Percentiles rank a stretch among this genome's conserved stretches.
Evolutionary conservation across 2,113 vertebrate genomes (phyloP).

Genomic region (Naja naja): DNA sequence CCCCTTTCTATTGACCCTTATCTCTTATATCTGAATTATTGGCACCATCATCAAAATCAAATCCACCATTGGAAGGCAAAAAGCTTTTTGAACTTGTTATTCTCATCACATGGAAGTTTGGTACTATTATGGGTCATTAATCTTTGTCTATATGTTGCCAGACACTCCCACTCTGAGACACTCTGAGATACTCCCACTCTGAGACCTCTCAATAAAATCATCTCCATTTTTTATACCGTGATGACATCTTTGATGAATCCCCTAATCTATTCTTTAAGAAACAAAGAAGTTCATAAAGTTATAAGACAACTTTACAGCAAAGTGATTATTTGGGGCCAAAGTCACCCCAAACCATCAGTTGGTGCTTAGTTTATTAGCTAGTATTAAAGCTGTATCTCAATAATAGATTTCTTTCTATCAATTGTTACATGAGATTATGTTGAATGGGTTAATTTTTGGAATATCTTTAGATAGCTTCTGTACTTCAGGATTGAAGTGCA

Average conservation of each 20-base stretch:
- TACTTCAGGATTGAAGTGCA: too few relatives aligned
- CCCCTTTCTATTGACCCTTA: background rate
- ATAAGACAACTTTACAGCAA: background rate
- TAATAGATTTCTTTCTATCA: background rate
- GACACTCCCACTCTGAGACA: background rate
- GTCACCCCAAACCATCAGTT: background rate
- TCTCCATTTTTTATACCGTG: background rate
- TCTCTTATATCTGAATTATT: conserved; percentile 11
- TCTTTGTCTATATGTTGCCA: background rate
- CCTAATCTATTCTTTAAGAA: background rate
- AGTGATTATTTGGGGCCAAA: background rate
- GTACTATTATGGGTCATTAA: background rate
- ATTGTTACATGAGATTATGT: background rate
- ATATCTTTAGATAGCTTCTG: background rate
- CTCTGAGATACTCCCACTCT: background rate
- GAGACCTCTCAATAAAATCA: background rate
- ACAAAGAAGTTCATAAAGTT: background rate
- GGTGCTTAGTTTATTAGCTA: background rate
- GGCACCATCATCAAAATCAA: background rate
- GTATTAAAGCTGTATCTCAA: background rate
- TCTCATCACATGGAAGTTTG: background rate
- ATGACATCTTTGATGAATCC: conserved; percentile 1
- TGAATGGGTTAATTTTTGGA: background rate
- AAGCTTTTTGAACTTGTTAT: background rate
- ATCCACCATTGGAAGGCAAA: background rate